Percentiles rank a stretch among this genome's conserved stretches.
Evolutionary conservation across 2,888 invertebrate species (phyloP).

Genomic region (Andrena marginata): DNA sequence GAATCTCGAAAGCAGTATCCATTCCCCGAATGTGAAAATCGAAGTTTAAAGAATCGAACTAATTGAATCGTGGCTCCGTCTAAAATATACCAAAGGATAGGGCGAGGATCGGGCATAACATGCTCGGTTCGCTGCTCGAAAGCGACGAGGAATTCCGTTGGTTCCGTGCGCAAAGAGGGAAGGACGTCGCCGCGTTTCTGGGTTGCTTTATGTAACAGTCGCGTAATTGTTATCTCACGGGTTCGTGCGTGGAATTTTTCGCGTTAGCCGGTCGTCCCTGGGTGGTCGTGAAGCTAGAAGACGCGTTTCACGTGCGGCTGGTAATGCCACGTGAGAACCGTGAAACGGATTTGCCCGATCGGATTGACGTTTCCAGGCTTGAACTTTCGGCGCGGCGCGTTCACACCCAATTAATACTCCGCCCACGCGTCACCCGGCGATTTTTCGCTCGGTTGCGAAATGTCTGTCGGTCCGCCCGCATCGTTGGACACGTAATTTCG

Average conservation of each 20-base stretch:
- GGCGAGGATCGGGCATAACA: constrained; percentile 16
- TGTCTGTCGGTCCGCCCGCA: not conserved
- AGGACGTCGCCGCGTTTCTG: constrained; percentile 42
- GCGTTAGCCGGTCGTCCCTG: constrained; percentile 48
- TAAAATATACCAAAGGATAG: not conserved
- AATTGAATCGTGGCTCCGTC: not conserved
- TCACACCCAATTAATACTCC: constrained; percentile 30
- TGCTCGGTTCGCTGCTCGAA: not conserved
- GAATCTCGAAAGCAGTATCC: too few species aligned
- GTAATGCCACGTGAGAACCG: constrained; percentile 63
- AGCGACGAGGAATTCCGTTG: constrained; percentile 44
- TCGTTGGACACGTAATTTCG: not conserved
- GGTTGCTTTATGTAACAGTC: constrained; percentile 61
- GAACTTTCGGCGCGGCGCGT: constrained; percentile 42
- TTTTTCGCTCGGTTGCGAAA: constrained; percentile 9
- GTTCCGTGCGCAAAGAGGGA: constrained; percentile 31
- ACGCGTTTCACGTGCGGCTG: constrained; percentile 54
- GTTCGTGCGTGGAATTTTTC: constrained; percentile 64
- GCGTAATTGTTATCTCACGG: constrained; percentile 66
- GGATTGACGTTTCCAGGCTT: constrained; percentile 46
- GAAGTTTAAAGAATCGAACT: constrained; percentile 10
- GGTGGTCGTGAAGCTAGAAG: constrained; percentile 57
- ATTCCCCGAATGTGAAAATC: not conserved
- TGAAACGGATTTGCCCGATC: constrained; percentile 63
- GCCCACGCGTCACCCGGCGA: not conserved